These are phyloP conservation scores for Plumapathes pennacea DNA, from an alignment of 92 coral and sea anemone species.

Conservation along the genomic window DNA sequence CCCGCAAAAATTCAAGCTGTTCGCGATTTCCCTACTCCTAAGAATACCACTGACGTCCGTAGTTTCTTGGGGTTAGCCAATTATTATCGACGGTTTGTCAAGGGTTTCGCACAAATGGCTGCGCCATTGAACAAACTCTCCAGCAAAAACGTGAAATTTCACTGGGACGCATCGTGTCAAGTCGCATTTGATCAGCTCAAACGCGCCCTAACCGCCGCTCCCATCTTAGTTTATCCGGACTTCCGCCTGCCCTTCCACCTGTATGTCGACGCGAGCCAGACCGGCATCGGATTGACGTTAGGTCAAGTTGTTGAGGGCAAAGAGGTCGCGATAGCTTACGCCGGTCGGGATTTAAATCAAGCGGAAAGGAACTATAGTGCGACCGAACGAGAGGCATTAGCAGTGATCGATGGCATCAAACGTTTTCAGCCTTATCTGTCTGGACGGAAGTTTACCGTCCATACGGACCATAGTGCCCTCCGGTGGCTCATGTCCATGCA, in stretches of 20 bases:
- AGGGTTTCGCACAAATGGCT: constrained; percentile 43
- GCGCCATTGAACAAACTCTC: constrained; percentile 48
- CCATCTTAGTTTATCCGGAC: constrained; percentile 14
- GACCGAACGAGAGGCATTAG: constrained; percentile 30
- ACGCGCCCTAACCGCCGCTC: constrained; percentile 3
- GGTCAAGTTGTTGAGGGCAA: constrained; percentile 19
- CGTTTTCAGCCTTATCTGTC: constrained; percentile 26
- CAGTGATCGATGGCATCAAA: constrained; percentile 22
- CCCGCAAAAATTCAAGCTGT: constrained; percentile 54
- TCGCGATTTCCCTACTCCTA: constrained; percentile 36
- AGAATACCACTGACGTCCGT: constrained; percentile 20
- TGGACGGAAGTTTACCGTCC: constrained; percentile 15
- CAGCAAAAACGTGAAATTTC: constrained; percentile 21
- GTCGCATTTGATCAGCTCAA: constrained; percentile 18
- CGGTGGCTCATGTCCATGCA: constrained; percentile 22
- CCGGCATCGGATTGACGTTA: constrained; percentile 9
- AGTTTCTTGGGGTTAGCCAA: constrained; percentile 57
- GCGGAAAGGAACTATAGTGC: constrained; percentile 27
- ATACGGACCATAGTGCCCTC: constrained; percentile 29
- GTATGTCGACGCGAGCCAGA: constrained; percentile 3
- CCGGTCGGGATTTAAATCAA: constrained; percentile 19
- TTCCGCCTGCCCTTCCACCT: constrained; percentile 2
- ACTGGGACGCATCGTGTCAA: constrained; percentile 25
- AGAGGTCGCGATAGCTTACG: constrained; percentile 36
- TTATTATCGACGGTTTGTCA: constrained; percentile 55